phyloP scores from a whole-genome alignment of 1,140 invertebrate genomes.

The Thereuonema tuberculata region DNA sequence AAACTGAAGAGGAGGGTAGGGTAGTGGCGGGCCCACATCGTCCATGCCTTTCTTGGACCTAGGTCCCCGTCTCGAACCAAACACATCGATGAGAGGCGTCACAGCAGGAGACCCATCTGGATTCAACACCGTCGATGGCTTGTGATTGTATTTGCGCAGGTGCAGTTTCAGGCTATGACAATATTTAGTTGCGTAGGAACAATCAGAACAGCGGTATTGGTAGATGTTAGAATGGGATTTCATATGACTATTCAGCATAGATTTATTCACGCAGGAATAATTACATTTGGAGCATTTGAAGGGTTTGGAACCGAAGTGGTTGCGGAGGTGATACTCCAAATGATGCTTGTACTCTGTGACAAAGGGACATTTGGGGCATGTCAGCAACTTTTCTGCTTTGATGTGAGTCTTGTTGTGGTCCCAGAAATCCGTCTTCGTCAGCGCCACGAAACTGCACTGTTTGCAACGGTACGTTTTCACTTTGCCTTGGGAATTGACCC shows the following conservation, averaged over 20 bases:
- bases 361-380: conserved; percentile 85
- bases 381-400: conserved; percentile 77
- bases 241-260: conserved; percentile 96
- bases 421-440: conserved; percentile 88
- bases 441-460: conserved; percentile 67
- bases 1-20: too few species aligned
- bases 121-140: conserved; percentile 70
- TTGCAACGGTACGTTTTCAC: conserved; percentile 84
- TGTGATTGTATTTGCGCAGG: conserved; percentile 77
- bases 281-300: conserved; percentile 87
- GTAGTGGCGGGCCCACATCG: conserved; percentile 8
- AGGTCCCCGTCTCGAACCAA: conserved; percentile 72
- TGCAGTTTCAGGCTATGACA: conserved; percentile 95
- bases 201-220: conserved; percentile 87
- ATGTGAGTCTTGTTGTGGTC: conserved; percentile 81
- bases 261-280: conserved; percentile 96
- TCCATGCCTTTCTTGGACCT: conserved; percentile 37
- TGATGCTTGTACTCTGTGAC: conserved; percentile 99
- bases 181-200: conserved; percentile 96
- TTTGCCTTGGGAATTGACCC: conserved; percentile 65
- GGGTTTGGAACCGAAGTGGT: conserved; percentile 91
- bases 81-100: conserved; percentile 73
- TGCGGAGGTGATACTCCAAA: conserved; percentile 89
- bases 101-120: conserved; percentile 75
- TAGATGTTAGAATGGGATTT: conserved; percentile 97